Conservation (phyloP, 2,888 invertebrate genomes). For the Exephanes ischioxanthus region DNA sequence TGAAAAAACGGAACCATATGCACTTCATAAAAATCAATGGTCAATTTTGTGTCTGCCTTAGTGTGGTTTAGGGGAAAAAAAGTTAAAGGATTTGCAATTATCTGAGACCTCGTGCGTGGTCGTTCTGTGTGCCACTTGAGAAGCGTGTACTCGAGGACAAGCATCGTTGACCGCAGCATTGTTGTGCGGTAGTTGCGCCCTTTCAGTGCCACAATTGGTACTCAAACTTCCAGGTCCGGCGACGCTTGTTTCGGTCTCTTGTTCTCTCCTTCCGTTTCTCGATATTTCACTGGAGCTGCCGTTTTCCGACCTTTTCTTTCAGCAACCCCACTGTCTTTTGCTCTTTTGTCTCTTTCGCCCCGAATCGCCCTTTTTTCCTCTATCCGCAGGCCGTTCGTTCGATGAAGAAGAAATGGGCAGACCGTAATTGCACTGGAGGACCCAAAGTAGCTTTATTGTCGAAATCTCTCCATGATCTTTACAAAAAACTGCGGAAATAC, state of each 20-base stretch:
- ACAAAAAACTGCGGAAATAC: no score
- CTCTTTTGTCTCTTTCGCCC: not conserved
- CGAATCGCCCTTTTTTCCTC: not conserved
- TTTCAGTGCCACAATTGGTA: slow-evolving; percentile 2
- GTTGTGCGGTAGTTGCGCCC: slow-evolving; percentile 13
- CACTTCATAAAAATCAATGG: no score
- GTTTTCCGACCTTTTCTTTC: not conserved
- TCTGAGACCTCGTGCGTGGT: not conserved
- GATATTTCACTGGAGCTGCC: not conserved
- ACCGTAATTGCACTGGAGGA: no score
- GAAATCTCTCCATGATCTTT: no score
- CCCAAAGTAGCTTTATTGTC: no score
- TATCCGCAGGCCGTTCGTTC: not conserved
- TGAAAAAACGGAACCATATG: no score
- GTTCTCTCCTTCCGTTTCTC: not conserved
- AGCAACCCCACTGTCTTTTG: not conserved
- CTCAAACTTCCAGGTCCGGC: slow-evolving; percentile 10
- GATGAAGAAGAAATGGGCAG: not conserved
- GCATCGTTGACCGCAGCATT: slow-evolving; percentile 9
- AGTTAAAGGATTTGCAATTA: not conserved
- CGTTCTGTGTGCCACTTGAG: not conserved
- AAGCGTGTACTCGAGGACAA: slow-evolving; percentile 16
- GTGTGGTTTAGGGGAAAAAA: no score
- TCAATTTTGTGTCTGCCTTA: no score
- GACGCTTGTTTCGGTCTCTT: not conserved